Evolutionary conservation across 2,113 vertebrate genomes (phyloP).

Genomic region (Ameiurus melas): DNA sequence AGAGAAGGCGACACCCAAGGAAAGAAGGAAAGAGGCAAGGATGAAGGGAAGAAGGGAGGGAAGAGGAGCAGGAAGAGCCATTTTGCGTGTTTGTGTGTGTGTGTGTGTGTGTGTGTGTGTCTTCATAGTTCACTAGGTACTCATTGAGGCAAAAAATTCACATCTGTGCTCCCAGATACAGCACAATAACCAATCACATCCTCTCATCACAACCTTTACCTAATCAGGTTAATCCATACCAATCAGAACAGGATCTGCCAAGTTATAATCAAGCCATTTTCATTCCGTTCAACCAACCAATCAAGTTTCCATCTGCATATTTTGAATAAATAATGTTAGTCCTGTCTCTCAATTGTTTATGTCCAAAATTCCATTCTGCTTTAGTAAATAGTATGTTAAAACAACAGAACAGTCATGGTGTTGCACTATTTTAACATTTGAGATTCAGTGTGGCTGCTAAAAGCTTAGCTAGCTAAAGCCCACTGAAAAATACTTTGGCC

Average conservation of each 20-base stretch:
- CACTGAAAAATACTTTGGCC: not conserved
- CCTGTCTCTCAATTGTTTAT: not conserved
- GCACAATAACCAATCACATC: conserved; percentile 40
- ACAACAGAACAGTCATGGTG: not conserved
- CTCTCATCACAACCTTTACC: conserved; percentile 45
- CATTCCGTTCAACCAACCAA: not conserved
- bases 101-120: conserved; percentile 19
- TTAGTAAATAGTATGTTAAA: not conserved
- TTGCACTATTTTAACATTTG: not conserved
- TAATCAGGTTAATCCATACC: not conserved
- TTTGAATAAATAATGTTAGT: not conserved
- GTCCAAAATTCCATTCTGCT: not conserved
- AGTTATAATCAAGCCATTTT: not conserved
- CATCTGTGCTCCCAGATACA: conserved; percentile 54
- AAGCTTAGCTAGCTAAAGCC: not conserved
- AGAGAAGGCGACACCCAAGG: conserved; percentile 9
- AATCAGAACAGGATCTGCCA: not conserved
- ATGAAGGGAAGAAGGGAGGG: conserved; percentile 4
- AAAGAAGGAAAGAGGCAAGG: conserved; percentile 11
- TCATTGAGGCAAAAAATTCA: conserved; percentile 47
- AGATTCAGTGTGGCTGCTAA: not conserved
- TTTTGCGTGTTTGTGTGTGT: conserved; percentile 39
- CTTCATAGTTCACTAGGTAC: conserved; percentile 42
- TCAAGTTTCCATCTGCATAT: not conserved
- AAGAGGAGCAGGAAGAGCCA: not conserved